Conservation (phyloP, 1,140 invertebrate genomes). For the Heliconius melpomene region DNA sequence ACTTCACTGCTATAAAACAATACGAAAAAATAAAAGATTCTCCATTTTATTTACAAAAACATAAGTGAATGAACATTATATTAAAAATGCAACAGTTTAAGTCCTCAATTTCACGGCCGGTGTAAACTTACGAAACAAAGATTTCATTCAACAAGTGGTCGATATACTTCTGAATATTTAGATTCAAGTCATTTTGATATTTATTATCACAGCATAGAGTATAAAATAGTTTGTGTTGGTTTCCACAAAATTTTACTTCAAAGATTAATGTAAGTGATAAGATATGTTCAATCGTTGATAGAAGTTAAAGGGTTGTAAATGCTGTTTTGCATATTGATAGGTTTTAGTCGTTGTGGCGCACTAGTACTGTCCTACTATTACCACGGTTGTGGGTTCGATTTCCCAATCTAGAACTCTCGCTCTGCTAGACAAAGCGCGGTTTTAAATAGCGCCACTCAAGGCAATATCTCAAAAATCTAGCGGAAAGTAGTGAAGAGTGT, state of each 20-base stretch:
- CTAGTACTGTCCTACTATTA: too few species aligned
- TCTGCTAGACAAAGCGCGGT: too few species aligned
- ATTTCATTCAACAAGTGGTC: slow-evolving; percentile 71
- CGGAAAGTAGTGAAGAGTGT: too few species aligned
- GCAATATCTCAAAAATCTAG: too few species aligned
- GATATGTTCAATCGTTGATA: neutral
- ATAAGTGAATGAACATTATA: slow-evolving; percentile 2
- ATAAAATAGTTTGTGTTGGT: slow-evolving; percentile 6
- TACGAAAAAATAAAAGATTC: slow-evolving; percentile 2
- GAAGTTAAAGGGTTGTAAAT: neutral
- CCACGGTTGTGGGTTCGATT: too few species aligned
- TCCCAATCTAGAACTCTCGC: too few species aligned
- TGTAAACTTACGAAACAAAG: slow-evolving; percentile 64
- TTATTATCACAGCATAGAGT: slow-evolving; percentile 19
- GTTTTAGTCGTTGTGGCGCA: too few species aligned
- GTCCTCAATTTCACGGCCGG: slow-evolving; percentile 31
- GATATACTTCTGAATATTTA: slow-evolving; percentile 33
- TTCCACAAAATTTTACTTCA: slow-evolving; percentile 8
- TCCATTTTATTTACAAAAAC: neutral
- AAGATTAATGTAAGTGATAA: neutral
- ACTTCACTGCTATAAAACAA: neutral
- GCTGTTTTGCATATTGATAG: neutral
- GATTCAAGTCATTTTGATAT: slow-evolving; percentile 28
- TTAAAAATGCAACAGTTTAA: slow-evolving; percentile 43
- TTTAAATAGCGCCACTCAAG: too few species aligned